Percentiles rank a stretch among this genome's conserved stretches.
These are phyloP conservation scores for Bombus pyrosoma DNA, from an alignment of 1,140 invertebrate species.

Conservation along the genomic window DNA sequence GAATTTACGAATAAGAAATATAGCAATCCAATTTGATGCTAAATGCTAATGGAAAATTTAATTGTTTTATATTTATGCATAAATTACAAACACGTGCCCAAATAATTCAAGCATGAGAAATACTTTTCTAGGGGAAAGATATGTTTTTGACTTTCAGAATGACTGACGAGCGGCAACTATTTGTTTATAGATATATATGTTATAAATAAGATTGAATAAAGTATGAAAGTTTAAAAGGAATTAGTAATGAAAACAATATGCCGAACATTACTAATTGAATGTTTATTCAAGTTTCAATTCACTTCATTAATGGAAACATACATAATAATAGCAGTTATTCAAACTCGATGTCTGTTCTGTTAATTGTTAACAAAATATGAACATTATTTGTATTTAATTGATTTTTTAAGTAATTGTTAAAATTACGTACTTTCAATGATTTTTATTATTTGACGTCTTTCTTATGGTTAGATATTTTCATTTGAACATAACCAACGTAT, in stretches of 20 bases:
- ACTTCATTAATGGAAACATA: constrained; percentile 30
- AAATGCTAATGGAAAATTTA: not conserved
- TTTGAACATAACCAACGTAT: constrained; percentile 35
- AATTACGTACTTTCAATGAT: constrained; percentile 20
- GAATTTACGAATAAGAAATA: not conserved
- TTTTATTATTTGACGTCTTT: constrained; percentile 30
- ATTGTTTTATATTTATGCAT: not conserved
- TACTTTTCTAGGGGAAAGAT: constrained; percentile 9
- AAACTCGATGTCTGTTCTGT: not conserved
- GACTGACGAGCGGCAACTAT: constrained; percentile 13
- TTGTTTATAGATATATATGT: constrained; percentile 25
- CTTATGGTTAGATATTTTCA: constrained; percentile 22
- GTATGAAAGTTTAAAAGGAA: not conserved
- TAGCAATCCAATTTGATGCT: no score
- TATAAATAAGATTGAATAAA: not conserved
- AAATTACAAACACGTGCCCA: not conserved
- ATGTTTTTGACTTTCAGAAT: constrained; percentile 22
- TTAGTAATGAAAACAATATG: constrained; percentile 1
- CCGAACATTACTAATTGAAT: constrained; percentile 4
- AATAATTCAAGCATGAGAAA: not conserved
- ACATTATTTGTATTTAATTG: not conserved
- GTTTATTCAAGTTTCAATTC: constrained; percentile 20
- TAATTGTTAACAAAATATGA: constrained; percentile 21
- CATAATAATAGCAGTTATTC: not conserved
- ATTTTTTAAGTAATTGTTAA: not conserved